These are phyloP conservation scores for Planococcus citri DNA, from an alignment of 1,140 invertebrate species.

Conservation along the genomic window DNA sequence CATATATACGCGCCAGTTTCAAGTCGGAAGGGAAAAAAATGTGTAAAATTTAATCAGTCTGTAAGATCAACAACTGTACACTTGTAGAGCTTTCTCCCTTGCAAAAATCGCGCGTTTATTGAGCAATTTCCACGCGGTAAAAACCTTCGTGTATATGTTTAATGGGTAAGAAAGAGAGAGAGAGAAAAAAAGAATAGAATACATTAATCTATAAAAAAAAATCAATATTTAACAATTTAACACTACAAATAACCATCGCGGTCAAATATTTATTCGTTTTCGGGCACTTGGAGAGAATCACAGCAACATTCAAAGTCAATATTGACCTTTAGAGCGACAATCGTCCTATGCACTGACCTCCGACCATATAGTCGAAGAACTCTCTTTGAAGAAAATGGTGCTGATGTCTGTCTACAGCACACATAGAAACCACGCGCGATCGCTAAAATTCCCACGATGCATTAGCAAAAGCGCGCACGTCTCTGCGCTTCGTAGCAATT, in stretches of 20 bases:
- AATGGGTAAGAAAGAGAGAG: no score
- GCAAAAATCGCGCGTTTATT: neutral
- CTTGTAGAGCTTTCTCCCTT: neutral
- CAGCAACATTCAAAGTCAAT: neutral
- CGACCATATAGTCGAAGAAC: neutral
- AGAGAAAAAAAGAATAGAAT: no score
- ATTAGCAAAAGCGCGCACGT: no score
- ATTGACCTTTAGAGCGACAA: neutral
- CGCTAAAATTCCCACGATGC: neutral
- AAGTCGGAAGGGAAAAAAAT: neutral
- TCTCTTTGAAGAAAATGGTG: no score
- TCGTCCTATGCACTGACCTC: constrained; percentile 9
- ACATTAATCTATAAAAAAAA: neutral
- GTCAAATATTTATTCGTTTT: constrained; percentile 14
- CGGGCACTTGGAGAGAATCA: neutral
- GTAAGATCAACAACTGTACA: no score
- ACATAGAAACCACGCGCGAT: no score
- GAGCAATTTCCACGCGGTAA: neutral
- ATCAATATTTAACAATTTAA: constrained; percentile 12
- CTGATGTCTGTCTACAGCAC: no score
- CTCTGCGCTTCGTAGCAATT: no score
- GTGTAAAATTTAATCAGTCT: neutral
- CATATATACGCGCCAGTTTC: neutral
- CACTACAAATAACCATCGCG: neutral
- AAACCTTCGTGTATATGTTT: neutral